Evolutionary conservation across 2,888 invertebrate species (phyloP), one percentile per base, ranked within the genome.

Genomic region (Eupithecia subumbrata): DNA sequence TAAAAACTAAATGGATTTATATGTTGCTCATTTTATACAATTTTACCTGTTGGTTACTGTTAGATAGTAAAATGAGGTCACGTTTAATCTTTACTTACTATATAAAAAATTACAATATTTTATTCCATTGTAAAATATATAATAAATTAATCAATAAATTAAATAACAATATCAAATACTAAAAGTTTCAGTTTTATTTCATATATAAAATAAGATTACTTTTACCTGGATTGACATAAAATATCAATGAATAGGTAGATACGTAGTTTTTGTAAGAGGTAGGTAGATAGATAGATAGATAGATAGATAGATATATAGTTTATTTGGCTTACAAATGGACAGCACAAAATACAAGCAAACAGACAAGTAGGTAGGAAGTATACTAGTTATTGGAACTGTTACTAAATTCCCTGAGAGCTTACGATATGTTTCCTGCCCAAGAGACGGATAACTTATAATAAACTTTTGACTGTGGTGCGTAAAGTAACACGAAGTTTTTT

Each of bases 371-470:
- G 9, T 52, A 52, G 14, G n/a, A 64, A 34, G 63, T 30, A 63
- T 7, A 30, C 18, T 34, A 64, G 37, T 22, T 34, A 37, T 34
- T 64, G 30, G 37, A 64, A 64, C 52, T 9, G 8, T 64, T 37
- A 30, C 34, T 9, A 64, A 64, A 37, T 64, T 63, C 14, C n/a
- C 64, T 64, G 64, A 64, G 37, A 66, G n/a, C 37, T 18, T 66
- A 64, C 18, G 18, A 64, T 37, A 64, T 18, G 34, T 64, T n/a
- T 64, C 18, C 9, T 37, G 52, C 63, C 60, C 63, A 43, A 63
- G 71, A 71, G 71, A 71, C 9, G 22, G 60, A 25, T 43, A 71
- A 43, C 63, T 71, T 71, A 74, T 69, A n/a, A 69, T 9, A 22
- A 69, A 73, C 5, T 22, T 63, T 63, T 48, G 9, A 48, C 25